Evolutionary conservation across 2,113 vertebrate genomes (phyloP), one percentile per base, ranked within the genome.

Genomic region (Calidris pugnax): DNA sequence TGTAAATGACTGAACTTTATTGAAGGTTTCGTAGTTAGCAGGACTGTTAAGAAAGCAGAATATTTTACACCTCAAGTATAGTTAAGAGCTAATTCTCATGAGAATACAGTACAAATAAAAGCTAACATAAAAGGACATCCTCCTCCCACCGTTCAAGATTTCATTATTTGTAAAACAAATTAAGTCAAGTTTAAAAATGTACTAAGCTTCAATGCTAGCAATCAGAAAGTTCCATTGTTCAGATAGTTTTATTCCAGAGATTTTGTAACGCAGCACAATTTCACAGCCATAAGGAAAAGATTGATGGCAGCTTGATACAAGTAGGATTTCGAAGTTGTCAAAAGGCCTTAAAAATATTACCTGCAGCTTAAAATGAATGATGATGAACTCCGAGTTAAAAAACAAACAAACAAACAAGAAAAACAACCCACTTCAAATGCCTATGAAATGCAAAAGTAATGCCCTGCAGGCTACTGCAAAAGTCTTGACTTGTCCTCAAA

Each of bases 31-130:
- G 92, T 86, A 91, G 23, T 97, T 97, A 96, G 96, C 95, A 96
- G 97, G 96, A 95, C 89, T 95, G 96, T 94, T 98, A 98, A 97
- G 96, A 97, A 98, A 98, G 97, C 96, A 97, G 96, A 95, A 98
- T 98, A 98, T 97, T 98, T 98, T 98, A 98, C 97, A 98, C 92
- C 97, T 98, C 97, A 97, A 97, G 97, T 85, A 97, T 69, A 76
- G n/a, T 95, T 96, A 96, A 80, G 89, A 92, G 83, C 96, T 98
- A 97, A 97, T 97, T 98, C 90, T 97, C 89, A 93, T 96, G 66
- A 94, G 96, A 98, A 97, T 95, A 96, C 89, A 96, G 92, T 96
- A 98, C 86, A 97, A 97, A 94, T 84, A 95, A 92, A 88, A 96
- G 81, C 85, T 97, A 96, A 93, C 95, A 90, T 45, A 97, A 97